Evolutionary conservation across 2,113 vertebrate species (phyloP).

Genomic region (Mirounga angustirostris): DNA sequence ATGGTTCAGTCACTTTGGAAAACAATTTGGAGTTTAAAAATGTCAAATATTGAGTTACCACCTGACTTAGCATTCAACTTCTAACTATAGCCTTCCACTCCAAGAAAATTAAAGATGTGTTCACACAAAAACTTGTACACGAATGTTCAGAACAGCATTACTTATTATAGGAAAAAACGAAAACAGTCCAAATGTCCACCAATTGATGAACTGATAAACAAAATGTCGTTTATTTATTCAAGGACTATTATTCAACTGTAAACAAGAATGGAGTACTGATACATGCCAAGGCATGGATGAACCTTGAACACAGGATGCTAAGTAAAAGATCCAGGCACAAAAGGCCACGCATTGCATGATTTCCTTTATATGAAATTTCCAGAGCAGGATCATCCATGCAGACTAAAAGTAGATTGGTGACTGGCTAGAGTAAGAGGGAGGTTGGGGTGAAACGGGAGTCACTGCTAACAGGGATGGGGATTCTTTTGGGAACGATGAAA

Average conservation of each 20-base stretch:
- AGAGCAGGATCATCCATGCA: neutral
- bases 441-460: neutral
- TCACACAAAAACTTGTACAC: neutral
- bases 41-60: neutral
- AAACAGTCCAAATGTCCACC: neutral
- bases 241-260: neutral
- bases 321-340: neutral
- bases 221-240: neutral
- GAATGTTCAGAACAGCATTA: neutral
- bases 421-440: neutral
- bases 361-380: neutral
- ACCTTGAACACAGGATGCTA: neutral
- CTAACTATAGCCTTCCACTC: neutral
- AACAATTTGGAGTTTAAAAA: neutral
- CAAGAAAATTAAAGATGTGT: neutral
- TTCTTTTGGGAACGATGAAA: neutral
- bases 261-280: neutral
- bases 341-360: neutral
- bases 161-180: neutral
- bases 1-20: neutral
- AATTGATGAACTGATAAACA: neutral
- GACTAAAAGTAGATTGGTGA: neutral
- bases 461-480: neutral
- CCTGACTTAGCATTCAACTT: neutral
- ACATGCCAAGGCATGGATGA: neutral